Percentiles rank a stretch among this genome's conserved stretches.
These are phyloP conservation scores for Sporophila hypoxantha DNA, from an alignment of 2,113 vertebrate genomes.

Conservation along the genomic window DNA sequence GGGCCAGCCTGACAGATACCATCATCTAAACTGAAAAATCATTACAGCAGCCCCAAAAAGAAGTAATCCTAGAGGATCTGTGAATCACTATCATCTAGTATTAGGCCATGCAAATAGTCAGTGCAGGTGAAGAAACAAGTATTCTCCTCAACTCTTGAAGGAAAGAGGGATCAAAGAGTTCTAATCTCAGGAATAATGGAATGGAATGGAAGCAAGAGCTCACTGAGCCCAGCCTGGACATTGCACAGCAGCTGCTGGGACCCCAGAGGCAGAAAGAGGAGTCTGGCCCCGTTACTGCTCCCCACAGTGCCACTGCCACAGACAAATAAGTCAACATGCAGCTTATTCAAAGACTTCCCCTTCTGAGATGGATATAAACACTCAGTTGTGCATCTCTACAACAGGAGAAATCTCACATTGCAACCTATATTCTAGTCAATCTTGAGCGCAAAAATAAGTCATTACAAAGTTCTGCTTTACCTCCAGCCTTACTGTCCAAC, in stretches of 20 bases:
- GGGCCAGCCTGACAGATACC: not conserved
- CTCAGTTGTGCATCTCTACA: not conserved
- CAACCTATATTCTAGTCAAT: not conserved
- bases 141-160: not conserved
- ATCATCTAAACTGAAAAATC: not conserved
- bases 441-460: not conserved
- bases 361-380: not conserved
- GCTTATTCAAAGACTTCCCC: not conserved
- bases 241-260: not conserved
- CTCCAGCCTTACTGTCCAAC: not conserved
- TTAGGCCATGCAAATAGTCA: not conserved
- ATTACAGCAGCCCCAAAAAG: not conserved
- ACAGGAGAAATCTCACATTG: not conserved
- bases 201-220: not conserved
- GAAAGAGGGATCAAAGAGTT: not conserved
- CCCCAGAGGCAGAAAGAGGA: not conserved
- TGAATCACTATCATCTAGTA: not conserved
- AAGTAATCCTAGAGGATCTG: not conserved
- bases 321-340: not conserved
- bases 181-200: not conserved
- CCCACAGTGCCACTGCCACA: not conserved
- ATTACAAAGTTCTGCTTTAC: not conserved
- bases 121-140: not conserved
- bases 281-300: not conserved
- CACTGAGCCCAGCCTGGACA: not conserved